Conservation (phyloP, 2,797 vertebrate species). For the Trichosurus vulpecula region DNA sequence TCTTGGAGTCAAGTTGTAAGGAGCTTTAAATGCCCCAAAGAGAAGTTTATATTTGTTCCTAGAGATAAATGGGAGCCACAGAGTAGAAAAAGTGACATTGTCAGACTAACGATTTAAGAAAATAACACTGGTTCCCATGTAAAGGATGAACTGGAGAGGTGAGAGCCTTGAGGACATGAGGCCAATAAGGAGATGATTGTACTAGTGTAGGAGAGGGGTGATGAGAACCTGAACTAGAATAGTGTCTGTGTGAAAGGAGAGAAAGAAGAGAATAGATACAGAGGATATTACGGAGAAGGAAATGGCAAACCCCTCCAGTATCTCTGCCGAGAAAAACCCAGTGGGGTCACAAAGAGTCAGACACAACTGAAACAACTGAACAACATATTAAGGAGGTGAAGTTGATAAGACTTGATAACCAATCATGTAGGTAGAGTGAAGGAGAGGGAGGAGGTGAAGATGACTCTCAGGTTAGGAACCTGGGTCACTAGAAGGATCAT, state of each 20-base stretch:
- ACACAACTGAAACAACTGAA: neutral
- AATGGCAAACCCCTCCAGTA: neutral
- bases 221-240: neutral
- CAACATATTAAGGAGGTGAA: neutral
- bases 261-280: neutral
- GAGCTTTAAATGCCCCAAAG: neutral
- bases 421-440: neutral
- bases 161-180: neutral
- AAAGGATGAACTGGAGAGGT: neutral
- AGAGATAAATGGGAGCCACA: neutral
- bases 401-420: neutral
- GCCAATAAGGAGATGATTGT: neutral
- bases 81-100: neutral
- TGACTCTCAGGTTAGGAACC: neutral
- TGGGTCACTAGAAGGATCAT: neutral
- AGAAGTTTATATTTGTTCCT: neutral
- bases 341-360: neutral
- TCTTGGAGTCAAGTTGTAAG: neutral
- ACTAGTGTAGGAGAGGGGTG: neutral
- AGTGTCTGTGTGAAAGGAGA: neutral
- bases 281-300: neutral
- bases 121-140: neutral
- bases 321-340: neutral
- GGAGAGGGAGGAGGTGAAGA: neutral
- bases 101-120: neutral